Conservation (phyloP, 2,113 vertebrate species). For the Myrmophylax atrothorax region DNA sequence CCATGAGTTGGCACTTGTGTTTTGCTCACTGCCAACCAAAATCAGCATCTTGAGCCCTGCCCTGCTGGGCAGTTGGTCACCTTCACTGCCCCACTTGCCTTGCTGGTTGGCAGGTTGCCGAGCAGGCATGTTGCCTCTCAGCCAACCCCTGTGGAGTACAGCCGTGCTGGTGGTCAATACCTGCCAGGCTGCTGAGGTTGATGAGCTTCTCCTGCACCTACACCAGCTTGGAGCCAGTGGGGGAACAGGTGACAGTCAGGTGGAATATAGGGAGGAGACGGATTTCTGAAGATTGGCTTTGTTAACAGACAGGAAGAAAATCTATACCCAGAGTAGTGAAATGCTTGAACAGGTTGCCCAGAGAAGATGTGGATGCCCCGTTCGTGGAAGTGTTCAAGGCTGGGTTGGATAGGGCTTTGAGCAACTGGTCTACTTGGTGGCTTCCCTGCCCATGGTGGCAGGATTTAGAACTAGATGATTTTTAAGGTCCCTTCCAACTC, state of each 20-base stretch:
- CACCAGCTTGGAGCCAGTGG: background rate
- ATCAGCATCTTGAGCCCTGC: background rate
- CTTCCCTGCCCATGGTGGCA: background rate
- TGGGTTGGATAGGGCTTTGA: background rate
- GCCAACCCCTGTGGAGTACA: background rate
- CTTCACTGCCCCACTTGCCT: background rate
- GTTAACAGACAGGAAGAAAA: background rate
- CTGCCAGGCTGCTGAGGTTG: background rate
- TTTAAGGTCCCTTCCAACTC: background rate
- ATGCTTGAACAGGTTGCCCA: background rate
- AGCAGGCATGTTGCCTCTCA: accelerated
- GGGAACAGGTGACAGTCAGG: background rate
- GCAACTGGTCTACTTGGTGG: background rate
- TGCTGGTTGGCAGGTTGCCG: background rate
- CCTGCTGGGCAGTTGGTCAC: background rate
- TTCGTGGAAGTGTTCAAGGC: background rate
- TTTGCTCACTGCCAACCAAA: background rate
- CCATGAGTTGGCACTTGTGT: background rate
- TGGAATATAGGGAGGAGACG: background rate
- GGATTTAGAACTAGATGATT: background rate
- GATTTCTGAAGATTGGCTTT: background rate
- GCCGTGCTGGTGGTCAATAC: accelerated
- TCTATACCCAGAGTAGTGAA: background rate
- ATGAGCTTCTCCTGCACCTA: background rate
- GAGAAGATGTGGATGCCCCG: background rate